phyloP scores from a whole-genome alignment of 2,113 vertebrate species.

The zebrafish (Danio rerio) region DNA sequence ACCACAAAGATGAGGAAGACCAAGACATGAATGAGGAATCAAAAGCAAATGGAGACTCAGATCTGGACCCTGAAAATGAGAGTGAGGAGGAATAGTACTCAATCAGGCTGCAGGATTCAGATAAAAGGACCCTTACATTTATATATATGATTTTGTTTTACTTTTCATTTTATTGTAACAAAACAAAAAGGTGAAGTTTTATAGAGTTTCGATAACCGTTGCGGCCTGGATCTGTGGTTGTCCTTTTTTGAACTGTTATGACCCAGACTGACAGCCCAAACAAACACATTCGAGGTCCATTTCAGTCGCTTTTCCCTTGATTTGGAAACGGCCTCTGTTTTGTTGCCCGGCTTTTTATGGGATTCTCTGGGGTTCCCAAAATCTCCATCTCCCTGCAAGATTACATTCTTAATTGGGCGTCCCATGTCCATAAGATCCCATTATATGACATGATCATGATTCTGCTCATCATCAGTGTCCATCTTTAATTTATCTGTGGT shows the following conservation, averaged over 20 bases:
- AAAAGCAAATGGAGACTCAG: conserved; percentile 92
- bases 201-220: conserved; percentile 53
- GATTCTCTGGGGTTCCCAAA: conserved; percentile 16
- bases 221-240: conserved; percentile 37
- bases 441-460: background rate
- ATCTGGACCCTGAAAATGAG: conserved; percentile 91
- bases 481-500: conserved; percentile 31
- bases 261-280: conserved; percentile 8
- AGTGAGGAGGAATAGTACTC: conserved; percentile 91
- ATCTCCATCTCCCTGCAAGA: background rate
- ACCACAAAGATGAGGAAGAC: conserved; percentile 47
- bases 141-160: conserved; percentile 78
- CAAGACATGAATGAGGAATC: conserved; percentile 82
- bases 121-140: conserved; percentile 70
- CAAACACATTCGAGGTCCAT: background rate
- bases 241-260: conserved; percentile 13
- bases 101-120: conserved; percentile 45
- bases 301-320: conserved; percentile 9
- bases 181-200: conserved; percentile 59
- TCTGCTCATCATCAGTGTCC: background rate
- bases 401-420: background rate
- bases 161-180: conserved; percentile 77
- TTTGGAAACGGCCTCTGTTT: conserved; percentile 11
- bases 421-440: background rate
- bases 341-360: background rate